Evolutionary conservation across 2,797 vertebrate species (phyloP).

Genomic region (Microchirus variegatus): DNA sequence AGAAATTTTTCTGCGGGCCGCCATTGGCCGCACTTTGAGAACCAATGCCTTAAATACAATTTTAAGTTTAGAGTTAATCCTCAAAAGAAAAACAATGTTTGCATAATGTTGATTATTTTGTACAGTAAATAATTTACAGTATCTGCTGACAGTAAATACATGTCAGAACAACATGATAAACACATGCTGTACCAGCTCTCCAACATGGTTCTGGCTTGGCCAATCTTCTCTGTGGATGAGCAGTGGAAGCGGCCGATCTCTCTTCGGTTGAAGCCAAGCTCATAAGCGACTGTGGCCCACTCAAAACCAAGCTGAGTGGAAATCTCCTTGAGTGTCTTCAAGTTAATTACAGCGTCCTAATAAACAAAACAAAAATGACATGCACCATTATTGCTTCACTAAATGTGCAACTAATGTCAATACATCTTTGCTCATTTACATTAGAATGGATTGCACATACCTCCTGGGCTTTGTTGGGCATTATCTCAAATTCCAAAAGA

Average conservation of each 20-base stretch:
- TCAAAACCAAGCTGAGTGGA: constrained; percentile 83
- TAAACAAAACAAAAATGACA: neutral
- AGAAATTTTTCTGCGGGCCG: too few species aligned
- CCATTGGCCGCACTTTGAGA: too few species aligned
- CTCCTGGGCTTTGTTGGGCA: constrained; percentile 86
- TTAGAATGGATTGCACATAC: constrained; percentile 56
- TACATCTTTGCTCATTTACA: neutral
- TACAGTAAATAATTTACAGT: too few species aligned
- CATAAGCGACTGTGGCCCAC: constrained; percentile 81
- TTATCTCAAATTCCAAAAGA: constrained; percentile 61
- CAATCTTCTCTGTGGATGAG: constrained; percentile 76
- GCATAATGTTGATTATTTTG: too few species aligned
- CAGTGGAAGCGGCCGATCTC: constrained; percentile 79
- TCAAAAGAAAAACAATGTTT: too few species aligned
- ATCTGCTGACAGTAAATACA: too few species aligned
- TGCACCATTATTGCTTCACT: neutral
- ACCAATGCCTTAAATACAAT: too few species aligned
- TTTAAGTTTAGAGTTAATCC: too few species aligned
- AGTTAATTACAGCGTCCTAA: constrained; percentile 86
- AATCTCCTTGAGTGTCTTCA: constrained; percentile 82
- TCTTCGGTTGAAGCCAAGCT: constrained; percentile 82
- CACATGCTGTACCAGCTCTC: constrained; percentile 77
- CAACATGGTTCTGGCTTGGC: constrained; percentile 82
- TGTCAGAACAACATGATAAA: neutral
- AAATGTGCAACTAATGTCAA: neutral